These are phyloP conservation scores for Acanthococcus lagerstroemiae DNA, from an alignment of 2,888 invertebrate genomes.

Conservation along the genomic window DNA sequence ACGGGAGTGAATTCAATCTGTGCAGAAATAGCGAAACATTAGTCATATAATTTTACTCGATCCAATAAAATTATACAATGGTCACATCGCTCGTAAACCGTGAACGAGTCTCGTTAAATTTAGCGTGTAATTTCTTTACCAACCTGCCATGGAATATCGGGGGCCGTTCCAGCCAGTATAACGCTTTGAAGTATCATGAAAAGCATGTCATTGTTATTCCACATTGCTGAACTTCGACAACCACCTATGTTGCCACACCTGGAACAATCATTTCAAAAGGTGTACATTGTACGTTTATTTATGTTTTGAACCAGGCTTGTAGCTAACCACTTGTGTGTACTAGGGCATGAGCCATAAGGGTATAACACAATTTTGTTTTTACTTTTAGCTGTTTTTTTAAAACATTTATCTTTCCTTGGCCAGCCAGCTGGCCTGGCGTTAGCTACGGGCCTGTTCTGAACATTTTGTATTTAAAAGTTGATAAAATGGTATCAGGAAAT, in stretches of 20 bases:
- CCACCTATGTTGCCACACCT: slow-evolving; percentile 38
- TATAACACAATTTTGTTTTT: too few relatives aligned
- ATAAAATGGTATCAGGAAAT: too few relatives aligned
- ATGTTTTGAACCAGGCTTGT: too few relatives aligned
- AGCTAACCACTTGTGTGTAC: too few relatives aligned
- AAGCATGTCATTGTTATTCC: slow-evolving; percentile 35
- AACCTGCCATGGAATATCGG: slow-evolving; percentile 34
- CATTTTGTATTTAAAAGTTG: too few relatives aligned
- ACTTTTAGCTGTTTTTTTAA: too few relatives aligned
- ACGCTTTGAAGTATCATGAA: slow-evolving; percentile 9
- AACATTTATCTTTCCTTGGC: too few relatives aligned
- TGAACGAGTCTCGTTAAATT: not conserved
- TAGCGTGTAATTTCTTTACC: not conserved
- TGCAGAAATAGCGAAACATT: too few relatives aligned
- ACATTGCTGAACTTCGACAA: slow-evolving; percentile 33
- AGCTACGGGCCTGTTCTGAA: too few relatives aligned
- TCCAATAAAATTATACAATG: not conserved
- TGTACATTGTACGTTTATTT: not conserved
- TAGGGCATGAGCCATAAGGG: too few relatives aligned
- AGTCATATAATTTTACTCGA: not conserved
- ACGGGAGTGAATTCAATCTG: slow-evolving; percentile 38
- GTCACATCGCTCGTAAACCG: too few relatives aligned
- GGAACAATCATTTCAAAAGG: slow-evolving; percentile 15
- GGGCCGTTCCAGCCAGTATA: slow-evolving; percentile 21
- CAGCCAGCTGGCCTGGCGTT: too few relatives aligned